Base-by-base conservation (phyloP, 2,888 invertebrate genomes). In the Unio pictorum region DNA sequence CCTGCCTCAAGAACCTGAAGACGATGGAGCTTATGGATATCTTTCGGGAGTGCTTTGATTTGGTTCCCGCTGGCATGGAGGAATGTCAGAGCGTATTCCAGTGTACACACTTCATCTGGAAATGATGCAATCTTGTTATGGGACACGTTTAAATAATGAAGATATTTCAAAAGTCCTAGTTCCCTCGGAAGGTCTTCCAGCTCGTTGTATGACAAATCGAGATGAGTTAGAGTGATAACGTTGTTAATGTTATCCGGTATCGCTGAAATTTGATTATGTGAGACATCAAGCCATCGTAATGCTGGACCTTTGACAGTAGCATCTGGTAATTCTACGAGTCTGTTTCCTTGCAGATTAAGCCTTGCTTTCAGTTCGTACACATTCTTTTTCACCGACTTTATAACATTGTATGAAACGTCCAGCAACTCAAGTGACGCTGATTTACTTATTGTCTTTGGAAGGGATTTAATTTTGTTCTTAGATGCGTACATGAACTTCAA, bases 91-190 rank as follows among this genome's bases (percentile, higher is more conserved):
- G 84, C 84, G 67, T 80, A 86, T 66, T 84, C 80, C 67, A 87
- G 69, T 0, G 78, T 79, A 66, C 83, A 81, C 61, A 89, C 73
- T 87, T 95, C 94, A 78, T 96, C 95, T 0, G 95, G 94, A 66
- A 98, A 89, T 65, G 93, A 92, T 74, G 94, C 92, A 63, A 98
- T 91, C 74, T 93, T 92, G 86, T 98, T 98, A 85, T 95, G 91
- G 0, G 95, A 95, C 30, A 96, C 90, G 88, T 95, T 94, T 45
- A 89, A 76, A 55, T 79, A 82, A 67, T 85, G 75, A 1, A 89
- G 81, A 69, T 88, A 89, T 75, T 84, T 85, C 67, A 88, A 74
- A 62, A 83, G 75, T 3, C 88, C 87, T 18, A 88, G 67, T 62
- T 87, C 85, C 18, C 83, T 74, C 0, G 88, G 85, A 18, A 89